phyloP scores from a whole-genome alignment of 30 jellyfish, hydroid and myxozoan species.

The Rhopilema esculentum region DNA sequence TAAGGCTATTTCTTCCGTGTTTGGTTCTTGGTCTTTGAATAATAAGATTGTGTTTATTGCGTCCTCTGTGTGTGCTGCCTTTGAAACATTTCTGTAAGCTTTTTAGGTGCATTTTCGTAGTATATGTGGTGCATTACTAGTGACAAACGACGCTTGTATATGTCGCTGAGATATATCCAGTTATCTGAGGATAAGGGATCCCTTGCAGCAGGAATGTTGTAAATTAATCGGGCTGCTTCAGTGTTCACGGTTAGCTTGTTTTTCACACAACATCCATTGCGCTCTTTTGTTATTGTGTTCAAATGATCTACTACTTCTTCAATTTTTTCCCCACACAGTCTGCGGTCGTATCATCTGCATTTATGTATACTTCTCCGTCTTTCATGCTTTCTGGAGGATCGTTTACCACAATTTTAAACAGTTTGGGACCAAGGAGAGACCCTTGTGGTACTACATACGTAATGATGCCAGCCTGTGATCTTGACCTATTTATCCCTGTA shows the following conservation, averaged over 20 bases:
- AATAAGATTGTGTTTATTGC: constrained; percentile 4
- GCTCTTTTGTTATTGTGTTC: constrained; percentile 30
- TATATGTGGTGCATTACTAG: constrained; percentile 2
- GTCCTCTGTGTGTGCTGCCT: constrained; percentile 3
- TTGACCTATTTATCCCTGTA: constrained; percentile 30
- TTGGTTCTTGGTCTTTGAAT: constrained; percentile 17
- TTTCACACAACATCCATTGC: constrained; percentile 6
- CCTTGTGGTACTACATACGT: constrained; percentile 40
- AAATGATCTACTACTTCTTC: not conserved
- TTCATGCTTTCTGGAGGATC: constrained; percentile 41
- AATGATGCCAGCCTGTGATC: constrained; percentile 20
- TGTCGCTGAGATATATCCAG: not conserved
- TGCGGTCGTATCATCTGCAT: constrained; percentile 24
- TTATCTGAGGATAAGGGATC: constrained; percentile 9
- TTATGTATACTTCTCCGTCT: constrained; percentile 29
- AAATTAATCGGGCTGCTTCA: constrained; percentile 30
- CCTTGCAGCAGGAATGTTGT: constrained; percentile 1
- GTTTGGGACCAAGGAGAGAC: constrained; percentile 28
- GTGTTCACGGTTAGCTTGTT: constrained; percentile 10
- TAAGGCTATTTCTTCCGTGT: not conserved
- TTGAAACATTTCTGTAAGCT: constrained; percentile 27
- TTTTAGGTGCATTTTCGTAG: constrained; percentile 32
- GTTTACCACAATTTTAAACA: not conserved
- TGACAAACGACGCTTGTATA: not conserved
- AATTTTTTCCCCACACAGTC: not conserved